These are phyloP conservation scores for Fratercula arctica DNA, from an alignment of 2,797 vertebrate genomes.

Conservation along the genomic window DNA sequence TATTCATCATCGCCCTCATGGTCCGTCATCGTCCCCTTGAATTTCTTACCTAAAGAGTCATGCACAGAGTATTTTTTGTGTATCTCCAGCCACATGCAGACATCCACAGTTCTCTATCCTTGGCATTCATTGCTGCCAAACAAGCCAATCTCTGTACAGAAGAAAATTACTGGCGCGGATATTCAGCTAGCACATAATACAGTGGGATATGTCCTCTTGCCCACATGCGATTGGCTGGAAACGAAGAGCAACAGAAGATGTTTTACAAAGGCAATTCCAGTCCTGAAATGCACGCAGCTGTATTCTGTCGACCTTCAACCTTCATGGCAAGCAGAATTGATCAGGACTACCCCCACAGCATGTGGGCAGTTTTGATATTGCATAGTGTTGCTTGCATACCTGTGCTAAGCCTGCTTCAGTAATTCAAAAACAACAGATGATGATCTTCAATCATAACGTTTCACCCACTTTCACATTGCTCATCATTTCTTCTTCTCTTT, in stretches of 20 bases:
- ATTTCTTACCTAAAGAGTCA: background rate
- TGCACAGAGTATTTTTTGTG: background rate
- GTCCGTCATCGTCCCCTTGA: background rate
- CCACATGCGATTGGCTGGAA: rapidly evolving
- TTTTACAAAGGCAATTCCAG: background rate
- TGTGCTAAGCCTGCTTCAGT: background rate
- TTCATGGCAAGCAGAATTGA: background rate
- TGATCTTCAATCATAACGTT: background rate
- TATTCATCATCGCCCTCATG: background rate
- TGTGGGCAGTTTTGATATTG: background rate
- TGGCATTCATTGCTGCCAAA: background rate
- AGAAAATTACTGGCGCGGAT: background rate
- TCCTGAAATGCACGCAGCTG: background rate
- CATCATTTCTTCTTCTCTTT: background rate
- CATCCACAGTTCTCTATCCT: background rate
- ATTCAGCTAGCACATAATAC: background rate
- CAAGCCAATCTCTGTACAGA: background rate
- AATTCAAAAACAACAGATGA: background rate
- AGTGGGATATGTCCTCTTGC: background rate
- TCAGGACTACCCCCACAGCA: background rate
- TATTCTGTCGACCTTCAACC: background rate
- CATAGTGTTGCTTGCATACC: background rate
- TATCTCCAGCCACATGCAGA: background rate
- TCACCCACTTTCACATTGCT: background rate
- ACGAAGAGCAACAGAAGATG: background rate